Conservation (phyloP, 2,113 vertebrate species). For the Montifringilla adamsi region DNA sequence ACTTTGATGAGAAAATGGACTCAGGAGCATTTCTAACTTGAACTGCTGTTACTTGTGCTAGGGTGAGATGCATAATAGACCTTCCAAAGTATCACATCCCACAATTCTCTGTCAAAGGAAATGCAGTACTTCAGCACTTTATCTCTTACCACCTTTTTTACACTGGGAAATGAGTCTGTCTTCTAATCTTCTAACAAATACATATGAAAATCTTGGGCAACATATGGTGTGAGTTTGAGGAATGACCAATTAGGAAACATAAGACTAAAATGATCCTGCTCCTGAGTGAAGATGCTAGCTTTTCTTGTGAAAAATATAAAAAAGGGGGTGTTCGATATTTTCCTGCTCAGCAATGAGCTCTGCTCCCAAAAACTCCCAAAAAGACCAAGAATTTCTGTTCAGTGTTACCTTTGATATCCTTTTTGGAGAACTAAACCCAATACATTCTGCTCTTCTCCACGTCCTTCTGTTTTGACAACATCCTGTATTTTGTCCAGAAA, state of each 20-base stretch:
- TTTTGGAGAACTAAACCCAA: neutral
- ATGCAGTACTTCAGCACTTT: neutral
- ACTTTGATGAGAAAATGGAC: neutral
- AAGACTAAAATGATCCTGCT: neutral
- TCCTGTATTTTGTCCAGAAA: neutral
- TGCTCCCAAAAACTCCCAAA: neutral
- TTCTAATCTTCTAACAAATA: neutral
- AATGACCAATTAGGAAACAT: neutral
- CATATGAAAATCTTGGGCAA: neutral
- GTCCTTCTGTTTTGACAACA: neutral
- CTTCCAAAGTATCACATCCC: neutral
- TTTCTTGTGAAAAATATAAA: neutral
- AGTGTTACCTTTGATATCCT: neutral
- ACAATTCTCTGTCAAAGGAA: neutral
- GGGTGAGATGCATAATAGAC: neutral
- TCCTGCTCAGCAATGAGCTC: neutral
- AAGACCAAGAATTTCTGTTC: neutral
- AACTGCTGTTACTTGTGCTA: neutral
- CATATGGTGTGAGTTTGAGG: neutral
- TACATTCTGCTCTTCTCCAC: neutral
- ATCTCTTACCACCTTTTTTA: neutral
- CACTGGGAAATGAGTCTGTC: neutral
- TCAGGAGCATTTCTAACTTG: neutral
- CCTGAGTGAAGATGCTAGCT: neutral
- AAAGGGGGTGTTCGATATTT: accelerated